Conservation (phyloP, 1,140 invertebrate genomes). For the Trinorchestia longiramus region DNA sequence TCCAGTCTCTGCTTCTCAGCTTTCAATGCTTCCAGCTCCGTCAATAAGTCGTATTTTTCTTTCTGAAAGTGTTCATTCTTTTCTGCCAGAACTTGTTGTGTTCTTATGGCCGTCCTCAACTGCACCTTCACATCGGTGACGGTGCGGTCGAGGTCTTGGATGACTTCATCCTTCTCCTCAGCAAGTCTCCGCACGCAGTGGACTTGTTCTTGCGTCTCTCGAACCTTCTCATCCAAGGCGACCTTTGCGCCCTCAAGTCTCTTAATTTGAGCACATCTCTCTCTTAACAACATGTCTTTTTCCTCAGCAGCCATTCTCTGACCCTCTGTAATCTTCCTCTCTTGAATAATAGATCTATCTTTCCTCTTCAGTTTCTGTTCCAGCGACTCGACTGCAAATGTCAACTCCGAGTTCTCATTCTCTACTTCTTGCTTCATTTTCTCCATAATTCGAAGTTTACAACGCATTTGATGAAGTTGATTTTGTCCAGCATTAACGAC, state of each 20-base stretch:
- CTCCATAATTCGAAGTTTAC: neutral
- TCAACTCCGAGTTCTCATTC: neutral
- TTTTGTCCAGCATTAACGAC: neutral
- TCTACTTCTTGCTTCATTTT: neutral
- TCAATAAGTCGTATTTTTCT: neutral
- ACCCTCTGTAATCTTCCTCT: too few relatives aligned
- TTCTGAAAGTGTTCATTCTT: neutral
- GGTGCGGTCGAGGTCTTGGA: neutral
- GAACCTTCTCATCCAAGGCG: neutral
- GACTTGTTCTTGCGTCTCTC: neutral
- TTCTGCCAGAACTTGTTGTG: neutral
- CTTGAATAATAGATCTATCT: too few relatives aligned
- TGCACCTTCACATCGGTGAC: neutral
- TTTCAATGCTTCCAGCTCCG: neutral
- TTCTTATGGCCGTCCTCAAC: neutral
- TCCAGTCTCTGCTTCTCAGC: neutral
- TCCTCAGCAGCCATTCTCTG: neutral
- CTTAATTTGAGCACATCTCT: neutral
- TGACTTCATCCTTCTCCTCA: neutral
- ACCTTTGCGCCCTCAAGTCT: neutral
- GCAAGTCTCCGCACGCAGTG: neutral
- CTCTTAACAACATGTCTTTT: neutral
- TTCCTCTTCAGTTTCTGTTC: neutral
- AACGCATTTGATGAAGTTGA: neutral
- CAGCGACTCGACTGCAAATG: neutral